Evolutionary conservation across 2,888 invertebrate genomes (phyloP).

Genomic region (Rhamphomyia laevipes): DNA sequence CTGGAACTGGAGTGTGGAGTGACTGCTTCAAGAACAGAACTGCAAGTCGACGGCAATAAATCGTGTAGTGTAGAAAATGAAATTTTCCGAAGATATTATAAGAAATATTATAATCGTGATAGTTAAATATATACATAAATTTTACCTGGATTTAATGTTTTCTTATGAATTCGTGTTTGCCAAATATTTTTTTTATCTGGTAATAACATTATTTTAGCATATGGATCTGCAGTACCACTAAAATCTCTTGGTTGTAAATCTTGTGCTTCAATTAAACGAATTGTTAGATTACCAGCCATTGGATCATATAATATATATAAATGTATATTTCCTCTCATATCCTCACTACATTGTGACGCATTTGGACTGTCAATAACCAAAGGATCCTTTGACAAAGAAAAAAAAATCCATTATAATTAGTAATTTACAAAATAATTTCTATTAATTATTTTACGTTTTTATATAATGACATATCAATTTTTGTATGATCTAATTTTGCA

Average conservation of each 20-base stretch:
- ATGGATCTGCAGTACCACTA: conserved; percentile 52
- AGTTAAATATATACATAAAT: too few relatives aligned
- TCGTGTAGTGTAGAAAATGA: too few relatives aligned
- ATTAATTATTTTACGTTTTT: conserved; percentile 34
- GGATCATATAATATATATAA: conserved; percentile 50
- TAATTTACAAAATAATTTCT: background rate
- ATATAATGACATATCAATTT: conserved; percentile 48
- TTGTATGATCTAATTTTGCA: conserved; percentile 50
- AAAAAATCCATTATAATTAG: background rate
- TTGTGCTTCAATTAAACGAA: conserved; percentile 51
- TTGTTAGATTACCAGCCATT: conserved; percentile 49
- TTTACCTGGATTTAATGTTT: conserved; percentile 50
- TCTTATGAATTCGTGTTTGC: conserved; percentile 52
- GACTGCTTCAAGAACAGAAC: too few relatives aligned
- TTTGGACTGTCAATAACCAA: conserved; percentile 14
- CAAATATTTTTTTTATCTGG: conserved; percentile 49
- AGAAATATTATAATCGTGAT: too few relatives aligned
- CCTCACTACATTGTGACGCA: conserved; percentile 31
- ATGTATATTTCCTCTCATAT: conserved; percentile 49
- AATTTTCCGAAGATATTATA: too few relatives aligned
- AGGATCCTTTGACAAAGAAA: background rate
- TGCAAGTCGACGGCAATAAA: too few relatives aligned
- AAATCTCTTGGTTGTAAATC: conserved; percentile 46
- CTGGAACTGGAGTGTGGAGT: too few relatives aligned
- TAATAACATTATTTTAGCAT: conserved; percentile 50